phyloP scores from a whole-genome alignment of 2,113 vertebrate species.

The Chloropsis cyanopogon region DNA sequence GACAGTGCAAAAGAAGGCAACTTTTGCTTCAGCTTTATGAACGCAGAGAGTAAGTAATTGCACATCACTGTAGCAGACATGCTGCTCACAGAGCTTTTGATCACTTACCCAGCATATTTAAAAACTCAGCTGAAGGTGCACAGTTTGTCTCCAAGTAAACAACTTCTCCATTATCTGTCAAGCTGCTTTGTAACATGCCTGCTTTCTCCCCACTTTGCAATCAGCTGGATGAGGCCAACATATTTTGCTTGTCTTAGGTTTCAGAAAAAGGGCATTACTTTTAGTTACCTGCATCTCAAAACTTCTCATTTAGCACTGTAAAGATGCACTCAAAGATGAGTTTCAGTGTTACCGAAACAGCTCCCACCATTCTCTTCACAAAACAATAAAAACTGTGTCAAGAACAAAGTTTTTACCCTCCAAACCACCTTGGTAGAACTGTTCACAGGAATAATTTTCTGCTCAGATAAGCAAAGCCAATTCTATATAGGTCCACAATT shows the following conservation, averaged over 20 bases:
- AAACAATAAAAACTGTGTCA: not conserved
- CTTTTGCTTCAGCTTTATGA: conserved; percentile 41
- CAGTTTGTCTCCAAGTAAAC: not conserved
- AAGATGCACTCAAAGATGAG: not conserved
- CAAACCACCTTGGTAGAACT: not conserved
- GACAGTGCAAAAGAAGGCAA: not conserved
- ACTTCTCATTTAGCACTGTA: not conserved
- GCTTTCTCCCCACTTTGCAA: not conserved
- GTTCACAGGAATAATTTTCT: conserved; percentile 11
- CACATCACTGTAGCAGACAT: not conserved
- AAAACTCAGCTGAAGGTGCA: not conserved
- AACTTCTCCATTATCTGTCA: not conserved
- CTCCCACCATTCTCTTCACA: not conserved
- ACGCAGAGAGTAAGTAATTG: not conserved
- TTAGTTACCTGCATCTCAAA: conserved; percentile 15
- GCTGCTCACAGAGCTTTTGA: not conserved
- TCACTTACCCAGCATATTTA: conserved; percentile 3
- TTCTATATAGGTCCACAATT: conserved; percentile 8
- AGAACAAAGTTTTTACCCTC: conserved; percentile 29
- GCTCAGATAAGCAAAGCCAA: not conserved
- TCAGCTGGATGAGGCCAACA: not conserved
- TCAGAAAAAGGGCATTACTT: conserved; percentile 8
- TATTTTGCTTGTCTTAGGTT: conserved; percentile 7
- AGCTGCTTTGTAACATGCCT: not conserved
- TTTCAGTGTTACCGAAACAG: not conserved